Evolutionary conservation across 1,140 invertebrate genomes (phyloP), one percentile per base, ranked within the genome.

Genomic region (Cotesia chilonis): DNA sequence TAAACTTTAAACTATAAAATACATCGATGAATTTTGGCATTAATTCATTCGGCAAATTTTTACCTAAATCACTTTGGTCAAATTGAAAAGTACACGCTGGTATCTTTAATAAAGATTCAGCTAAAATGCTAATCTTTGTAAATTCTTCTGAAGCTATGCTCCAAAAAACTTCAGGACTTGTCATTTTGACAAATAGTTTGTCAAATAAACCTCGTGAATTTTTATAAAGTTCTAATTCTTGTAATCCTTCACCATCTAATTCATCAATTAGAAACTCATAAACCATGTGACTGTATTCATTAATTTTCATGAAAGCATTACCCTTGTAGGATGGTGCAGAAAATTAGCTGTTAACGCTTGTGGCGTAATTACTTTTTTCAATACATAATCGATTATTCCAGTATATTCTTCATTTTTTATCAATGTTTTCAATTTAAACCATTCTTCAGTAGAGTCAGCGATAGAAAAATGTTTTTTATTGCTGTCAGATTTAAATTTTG

Each of bases 301-400:
- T 17, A 55, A 55, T 12, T 55, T 55, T 55, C 54, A 55, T 55
- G n/a, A 55, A 55, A 55, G 54, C 12, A 55, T 55, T n/a, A n/a
- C 54, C 54, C n/a, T 55, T 55, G 17, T 55, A 55, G 4, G 17
- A 55, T 55, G 54, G n/a, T 55, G 54, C 12, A 55, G n/a, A 14
- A 55, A 55, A 55, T n/a, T 55, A 55, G 54, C 54, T n/a, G 54
- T 55, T n/a, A 55, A 55, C 12, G 54, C 54, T 55, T 55, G 54
- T 2, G 10, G 54, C n/a, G 54, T 55, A 14, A 55, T 55, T 17
- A 55, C n/a, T 55, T 55, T 55, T 41, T 41, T 9, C 1, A 41
- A 5, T 41, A 7, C 1, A 41, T 41, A 41, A 41, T 41, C 38
- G 9, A 41, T 9, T 41, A 41, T 41, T 41, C 38, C 38, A 7